Evolutionary conservation across 2,797 vertebrate genomes (phyloP), one percentile per base, ranked within the genome.

Genomic region (Lepus townsendii): DNA sequence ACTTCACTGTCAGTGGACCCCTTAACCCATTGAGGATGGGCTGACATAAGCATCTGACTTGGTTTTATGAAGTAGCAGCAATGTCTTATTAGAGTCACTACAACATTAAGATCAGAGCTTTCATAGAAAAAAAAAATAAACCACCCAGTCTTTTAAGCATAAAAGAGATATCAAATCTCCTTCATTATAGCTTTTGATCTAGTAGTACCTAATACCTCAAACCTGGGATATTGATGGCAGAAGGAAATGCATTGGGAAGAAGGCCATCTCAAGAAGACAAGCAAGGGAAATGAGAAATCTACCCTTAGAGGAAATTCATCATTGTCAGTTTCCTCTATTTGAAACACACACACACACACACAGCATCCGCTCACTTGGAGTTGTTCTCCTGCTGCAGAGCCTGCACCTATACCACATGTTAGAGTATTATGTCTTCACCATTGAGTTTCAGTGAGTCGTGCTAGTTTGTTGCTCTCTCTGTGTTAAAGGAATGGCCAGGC

Each of bases 31-130:
- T 32, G 83, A 89, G 57, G 30, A 62, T 71, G 73, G 0, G 0
- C 77, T 86, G 20, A 11, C 1, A 0, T 69, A 20, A 9, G n/a
- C 69, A 71, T 71, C 62, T 85, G 13, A 26, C 0, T 0, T 68
- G 0, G 6, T 89, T 77, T 95, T 90, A 88, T 73, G 71, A 84
- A 83, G 32, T 35, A 35, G 27, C 30, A 17, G 6, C 50, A 42
- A 26, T 35, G n/a, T 83, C 26, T 72, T 89, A 85, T 84, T 80
- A 16, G 30, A 42, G 30, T 62, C 11, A 38, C 35, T 38, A 24
- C 27, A 72, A 50, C 38, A 63, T 96, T 90, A 30, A 78, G 62
- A 95, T 96, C 83, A 88, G 32, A 30, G 2, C 24, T 66, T 82
- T 22, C 8, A n/a, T 7, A 32, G 32, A 83, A 72, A 1, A 10